Evolutionary conservation across 1,140 invertebrate species (phyloP), one percentile per base, ranked within the genome.

Genomic region (Drosophila serrata): DNA sequence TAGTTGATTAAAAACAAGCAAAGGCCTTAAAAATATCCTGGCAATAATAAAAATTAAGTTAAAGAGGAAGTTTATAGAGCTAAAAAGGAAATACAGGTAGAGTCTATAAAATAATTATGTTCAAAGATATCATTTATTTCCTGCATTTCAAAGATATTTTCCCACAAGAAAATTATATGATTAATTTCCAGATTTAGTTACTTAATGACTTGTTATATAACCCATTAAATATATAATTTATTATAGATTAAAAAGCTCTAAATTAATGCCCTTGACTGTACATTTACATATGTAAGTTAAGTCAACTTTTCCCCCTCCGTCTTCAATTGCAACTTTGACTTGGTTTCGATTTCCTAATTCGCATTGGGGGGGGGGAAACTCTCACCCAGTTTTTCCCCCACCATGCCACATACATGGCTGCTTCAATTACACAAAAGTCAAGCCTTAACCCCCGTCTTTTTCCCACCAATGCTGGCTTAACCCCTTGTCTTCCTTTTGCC

Each of bases 271-370:
- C 48, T 8, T n/a, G 15, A 2, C 33, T 57, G 40, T 69, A 15
- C 6, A 4, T 35, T 37, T 72, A 58, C 51, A 59, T 40, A 40
- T 72, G 68, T 48, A 46, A 45, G 6, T 22, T 19, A 6, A 22
- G 19, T 59, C 53, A 11, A 33, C 9, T 8, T 33, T 11, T 15
- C 35, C 29, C 35, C 37, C 39, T 40, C 12, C 1, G 24, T 33
- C 5, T 33, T 37, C 29, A 45, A 62, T 35, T 48, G 29, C 29
- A 37, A 68, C 63, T 46, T 68, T 40, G 31, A 72, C 62, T 87
- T 40, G 85, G 85, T 88, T 88, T 88, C 84, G 84, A 88, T 88
- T 88, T 88, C 84, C 84, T 84, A 88, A 88, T 88, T 82, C 82
- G 79, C 81, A 75, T 53, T 13, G 22, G 22, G 42, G 42, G 59